phyloP scores from a whole-genome alignment of 2,113 vertebrate species.

The Notarius lentiginosus region DNA sequence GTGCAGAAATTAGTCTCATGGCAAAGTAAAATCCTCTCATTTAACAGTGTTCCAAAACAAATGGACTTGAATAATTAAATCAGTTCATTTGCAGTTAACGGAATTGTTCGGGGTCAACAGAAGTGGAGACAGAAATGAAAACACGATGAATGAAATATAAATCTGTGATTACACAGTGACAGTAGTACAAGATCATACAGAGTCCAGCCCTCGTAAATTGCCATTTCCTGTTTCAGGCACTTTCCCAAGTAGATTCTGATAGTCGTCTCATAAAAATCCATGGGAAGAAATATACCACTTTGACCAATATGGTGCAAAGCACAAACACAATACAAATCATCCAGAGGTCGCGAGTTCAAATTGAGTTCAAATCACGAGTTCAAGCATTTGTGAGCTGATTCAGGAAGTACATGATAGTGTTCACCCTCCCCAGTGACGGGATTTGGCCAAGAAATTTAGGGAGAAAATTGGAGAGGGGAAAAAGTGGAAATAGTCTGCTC shows the following conservation, averaged over 20 bases:
- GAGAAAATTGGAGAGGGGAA: neutral
- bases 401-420: neutral
- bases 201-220: neutral
- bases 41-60: constrained; percentile 35
- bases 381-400: no score
- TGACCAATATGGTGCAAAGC: neutral
- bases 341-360: neutral
- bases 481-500: neutral
- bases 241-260: neutral
- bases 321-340: neutral
- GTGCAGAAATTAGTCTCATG: constrained; percentile 33
- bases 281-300: neutral
- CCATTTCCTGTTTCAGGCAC: neutral
- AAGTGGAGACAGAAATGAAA: neutral
- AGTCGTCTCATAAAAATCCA: neutral
- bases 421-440: neutral
- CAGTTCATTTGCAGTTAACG: constrained; percentile 46
- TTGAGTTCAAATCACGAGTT: no score
- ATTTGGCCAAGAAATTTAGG: neutral
- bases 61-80: constrained; percentile 43
- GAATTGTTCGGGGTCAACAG: constrained; percentile 29
- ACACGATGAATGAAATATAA: neutral
- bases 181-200: no score
- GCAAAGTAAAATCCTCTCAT: constrained; percentile 42
- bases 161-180: neutral